Conservation (phyloP, 2,797 vertebrate species). For the Brachyalestes nurse region DNA sequence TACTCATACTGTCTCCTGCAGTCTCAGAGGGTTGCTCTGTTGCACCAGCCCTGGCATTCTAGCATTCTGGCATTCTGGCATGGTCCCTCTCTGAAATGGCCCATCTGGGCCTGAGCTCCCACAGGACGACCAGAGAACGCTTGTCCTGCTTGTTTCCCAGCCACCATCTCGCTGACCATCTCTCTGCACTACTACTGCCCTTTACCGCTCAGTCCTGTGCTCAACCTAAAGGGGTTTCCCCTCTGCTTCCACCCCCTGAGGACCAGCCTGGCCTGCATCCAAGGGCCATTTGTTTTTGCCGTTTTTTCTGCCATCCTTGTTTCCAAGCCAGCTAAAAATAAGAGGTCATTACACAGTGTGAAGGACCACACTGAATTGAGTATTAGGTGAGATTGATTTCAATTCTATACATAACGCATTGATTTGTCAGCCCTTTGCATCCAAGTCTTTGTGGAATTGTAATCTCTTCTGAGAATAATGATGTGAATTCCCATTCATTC, state of each 20-base stretch:
- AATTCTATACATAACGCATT: slow-evolving; percentile 53
- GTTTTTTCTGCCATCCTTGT: slow-evolving; percentile 42
- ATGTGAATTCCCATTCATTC: slow-evolving; percentile 71
- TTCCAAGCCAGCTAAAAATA: slow-evolving; percentile 64
- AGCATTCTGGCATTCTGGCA: slow-evolving; percentile 62
- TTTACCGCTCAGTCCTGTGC: slow-evolving; percentile 55
- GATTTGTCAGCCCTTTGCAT: slow-evolving; percentile 70
- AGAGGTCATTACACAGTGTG: slow-evolving; percentile 58
- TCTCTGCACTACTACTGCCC: slow-evolving; percentile 45
- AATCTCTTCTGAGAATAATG: slow-evolving; percentile 59
- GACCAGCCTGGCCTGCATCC: slow-evolving; percentile 47
- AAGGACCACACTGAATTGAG: slow-evolving; percentile 63
- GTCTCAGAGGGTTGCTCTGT: slow-evolving; percentile 36
- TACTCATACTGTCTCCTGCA: not conserved
- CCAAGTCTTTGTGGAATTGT: slow-evolving; percentile 56
- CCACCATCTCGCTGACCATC: slow-evolving; percentile 65
- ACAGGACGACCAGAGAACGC: slow-evolving; percentile 76
- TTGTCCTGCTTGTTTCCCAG: slow-evolving; percentile 78
- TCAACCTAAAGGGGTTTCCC: slow-evolving; percentile 76
- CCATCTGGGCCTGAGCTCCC: slow-evolving; percentile 70
- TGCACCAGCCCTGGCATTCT: slow-evolving; percentile 65
- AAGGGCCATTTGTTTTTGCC: slow-evolving; percentile 58
- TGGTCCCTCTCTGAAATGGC: slow-evolving; percentile 56
- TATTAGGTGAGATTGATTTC: slow-evolving; percentile 48
- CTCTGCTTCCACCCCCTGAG: slow-evolving; percentile 58